phyloP scores from a whole-genome alignment of 2,113 vertebrate species.

The Actinemys pallida region DNA sequence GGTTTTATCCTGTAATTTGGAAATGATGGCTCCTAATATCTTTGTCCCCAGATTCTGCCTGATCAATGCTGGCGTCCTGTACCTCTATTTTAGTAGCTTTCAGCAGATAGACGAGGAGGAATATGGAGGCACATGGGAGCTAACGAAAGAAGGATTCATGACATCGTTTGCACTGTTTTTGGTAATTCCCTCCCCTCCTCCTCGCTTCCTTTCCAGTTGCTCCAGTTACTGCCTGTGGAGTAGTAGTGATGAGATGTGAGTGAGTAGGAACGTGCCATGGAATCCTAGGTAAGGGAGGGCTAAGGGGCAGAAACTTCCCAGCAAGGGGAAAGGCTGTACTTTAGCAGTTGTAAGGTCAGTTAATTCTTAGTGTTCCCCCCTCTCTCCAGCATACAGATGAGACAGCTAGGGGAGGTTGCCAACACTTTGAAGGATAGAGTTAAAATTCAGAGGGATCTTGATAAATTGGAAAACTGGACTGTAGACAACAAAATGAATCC shows the following conservation, averaged over 20 bases:
- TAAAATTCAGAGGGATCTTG: neutral
- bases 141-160: slow-evolving; percentile 99
- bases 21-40: neutral
- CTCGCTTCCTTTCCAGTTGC: neutral
- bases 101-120: slow-evolving; percentile 98
- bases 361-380: neutral
- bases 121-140: slow-evolving; percentile 97
- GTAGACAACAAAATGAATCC: neutral
- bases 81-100: slow-evolving; percentile 98
- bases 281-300: neutral
- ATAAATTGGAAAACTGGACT: neutral
- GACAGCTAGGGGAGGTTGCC: neutral
- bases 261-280: neutral
- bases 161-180: slow-evolving; percentile 98
- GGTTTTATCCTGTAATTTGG: neutral
- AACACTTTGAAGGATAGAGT: neutral
- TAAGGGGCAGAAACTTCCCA: neutral
- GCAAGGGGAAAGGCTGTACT: neutral
- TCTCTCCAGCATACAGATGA: neutral
- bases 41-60: slow-evolving; percentile 91
- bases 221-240: neutral
- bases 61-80: slow-evolving; percentile 97
- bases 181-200: slow-evolving; percentile 78
- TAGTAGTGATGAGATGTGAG: neutral
- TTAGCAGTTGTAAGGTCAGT: neutral